Evolutionary conservation across 2,888 invertebrate genomes (phyloP), one percentile per base, ranked within the genome.

Genomic region (Lydus trimaculatus): DNA sequence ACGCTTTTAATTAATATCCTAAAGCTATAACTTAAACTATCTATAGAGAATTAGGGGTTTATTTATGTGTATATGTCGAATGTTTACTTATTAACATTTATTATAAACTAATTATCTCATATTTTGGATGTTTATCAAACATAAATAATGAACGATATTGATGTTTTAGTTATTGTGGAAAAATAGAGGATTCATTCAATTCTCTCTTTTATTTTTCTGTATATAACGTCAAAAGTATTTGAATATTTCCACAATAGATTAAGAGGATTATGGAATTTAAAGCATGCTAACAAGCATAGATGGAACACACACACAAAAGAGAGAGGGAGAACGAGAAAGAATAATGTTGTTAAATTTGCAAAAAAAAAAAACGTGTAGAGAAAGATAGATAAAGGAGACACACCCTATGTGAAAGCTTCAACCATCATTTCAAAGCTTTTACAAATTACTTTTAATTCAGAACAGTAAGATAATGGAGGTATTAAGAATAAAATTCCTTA

Each of bases 1-100:
- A 69, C 75, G 65, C 72, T 52, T 52, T 52, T 74, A 75, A 76
- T 75, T 73, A 77, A 77, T 77, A 77, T 76, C 77, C 75, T 64
- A 31, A 65, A 75, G 77, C 73, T 76, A 75, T 75, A 70, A 73
- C 65, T 74, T 72, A 70, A 72, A 17, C 20, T 11, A 52, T 52
- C 23, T 71, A 65, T 73, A 66, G 48, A 23, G n/a, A 52, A 52
- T 52, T 52, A n/a, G 7, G 48, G 48, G 48, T 52, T 52, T 39
- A 39, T 39, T 52, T 52, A 23, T 36, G 36, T 33, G 58, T 58
- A 56, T 61, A 61, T 59, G 61, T 66, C 63, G 68, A 62, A 64
- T 69, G 71, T 69, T 71, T 71, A 69, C 69, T 71, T 69, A 60
- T 52, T 52, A 23, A 31, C 62, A 66, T 66, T 71, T 66, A 71